Conservation (phyloP, 2,888 invertebrate genomes). For the Synergus umbraculus region DNA sequence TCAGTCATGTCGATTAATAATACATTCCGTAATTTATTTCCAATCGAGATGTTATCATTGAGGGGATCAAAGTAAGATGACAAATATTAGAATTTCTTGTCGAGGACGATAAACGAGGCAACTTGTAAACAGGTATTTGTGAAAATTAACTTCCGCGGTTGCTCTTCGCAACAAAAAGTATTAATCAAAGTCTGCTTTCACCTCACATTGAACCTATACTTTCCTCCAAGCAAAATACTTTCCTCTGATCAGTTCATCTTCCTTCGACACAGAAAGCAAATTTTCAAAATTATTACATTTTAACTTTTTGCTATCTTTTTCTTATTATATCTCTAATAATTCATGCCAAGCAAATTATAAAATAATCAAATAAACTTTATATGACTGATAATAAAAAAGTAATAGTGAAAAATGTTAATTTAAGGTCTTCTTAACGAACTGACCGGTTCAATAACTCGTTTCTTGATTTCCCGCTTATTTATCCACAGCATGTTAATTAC, state of each 20-base stretch:
- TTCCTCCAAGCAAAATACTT: not conserved
- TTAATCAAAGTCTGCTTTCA: conserved; percentile 38
- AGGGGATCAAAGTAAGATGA: conserved; percentile 27
- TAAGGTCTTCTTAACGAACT: conserved; percentile 16
- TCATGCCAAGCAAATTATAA: not conserved
- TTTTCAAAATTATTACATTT: not conserved
- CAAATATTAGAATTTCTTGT: conserved; percentile 24
- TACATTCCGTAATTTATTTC: not conserved
- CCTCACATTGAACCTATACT: conserved; percentile 8
- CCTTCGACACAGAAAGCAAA: not conserved
- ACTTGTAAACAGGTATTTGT: conserved; percentile 28
- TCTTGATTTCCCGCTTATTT: conserved; percentile 37
- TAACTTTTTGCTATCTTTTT: not conserved
- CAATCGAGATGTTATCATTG: not conserved
- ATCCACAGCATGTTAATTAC: conserved; percentile 26
- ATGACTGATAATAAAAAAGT: not conserved
- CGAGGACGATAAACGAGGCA: conserved; percentile 24
- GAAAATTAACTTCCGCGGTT: conserved; percentile 17
- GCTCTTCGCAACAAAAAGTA: conserved; percentile 28
- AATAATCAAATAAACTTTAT: not conserved
- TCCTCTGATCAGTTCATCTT: not conserved
- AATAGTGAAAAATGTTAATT: conserved; percentile 12
- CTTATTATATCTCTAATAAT: not conserved
- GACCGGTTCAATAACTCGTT: conserved; percentile 30
- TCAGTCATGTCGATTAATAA: not conserved